phyloP scores from a whole-genome alignment of 2,888 invertebrate genomes.

The Ametastegia equiseti region DNA sequence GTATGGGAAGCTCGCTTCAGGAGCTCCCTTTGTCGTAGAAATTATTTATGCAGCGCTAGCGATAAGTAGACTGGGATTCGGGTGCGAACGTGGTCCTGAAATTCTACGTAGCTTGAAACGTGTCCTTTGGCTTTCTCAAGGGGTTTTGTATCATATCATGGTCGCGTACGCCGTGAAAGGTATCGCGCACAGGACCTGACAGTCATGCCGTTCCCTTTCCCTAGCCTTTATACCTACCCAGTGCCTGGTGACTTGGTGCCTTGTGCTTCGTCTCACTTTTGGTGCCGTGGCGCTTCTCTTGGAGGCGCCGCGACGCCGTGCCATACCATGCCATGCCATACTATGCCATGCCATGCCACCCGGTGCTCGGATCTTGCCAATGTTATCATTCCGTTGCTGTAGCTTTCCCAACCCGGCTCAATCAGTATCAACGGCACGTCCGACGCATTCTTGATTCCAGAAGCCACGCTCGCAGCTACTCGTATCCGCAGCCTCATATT shows the following conservation, averaged over 20 bases:
- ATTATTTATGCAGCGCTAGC: constrained; percentile 31
- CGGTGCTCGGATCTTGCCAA: constrained; percentile 38
- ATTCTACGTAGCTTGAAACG: constrained; percentile 10
- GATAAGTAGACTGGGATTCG: constrained; percentile 12
- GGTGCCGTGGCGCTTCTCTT: background rate
- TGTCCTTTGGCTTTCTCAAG: constrained; percentile 38
- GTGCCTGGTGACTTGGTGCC: background rate
- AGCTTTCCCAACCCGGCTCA: constrained; percentile 50
- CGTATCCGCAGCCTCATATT: constrained; percentile 60
- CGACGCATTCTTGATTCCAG: constrained; percentile 60
- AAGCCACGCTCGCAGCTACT: constrained; percentile 59
- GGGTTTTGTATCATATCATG: constrained; percentile 46
- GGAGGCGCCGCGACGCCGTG: constrained; percentile 8
- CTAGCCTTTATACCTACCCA: background rate
- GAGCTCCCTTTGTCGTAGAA: background rate
- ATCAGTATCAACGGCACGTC: constrained; percentile 63
- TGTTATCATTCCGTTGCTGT: constrained; percentile 63
- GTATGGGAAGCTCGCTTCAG: background rate
- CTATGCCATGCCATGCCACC: background rate
- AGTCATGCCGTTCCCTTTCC: background rate
- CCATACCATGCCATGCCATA: background rate
- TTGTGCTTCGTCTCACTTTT: constrained; percentile 14
- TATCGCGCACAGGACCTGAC: constrained; percentile 42
- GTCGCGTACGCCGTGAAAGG: constrained; percentile 40
- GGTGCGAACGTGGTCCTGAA: constrained; percentile 25